Conservation (phyloP, 2,888 invertebrate genomes). For the Petrophora chlorosata region DNA sequence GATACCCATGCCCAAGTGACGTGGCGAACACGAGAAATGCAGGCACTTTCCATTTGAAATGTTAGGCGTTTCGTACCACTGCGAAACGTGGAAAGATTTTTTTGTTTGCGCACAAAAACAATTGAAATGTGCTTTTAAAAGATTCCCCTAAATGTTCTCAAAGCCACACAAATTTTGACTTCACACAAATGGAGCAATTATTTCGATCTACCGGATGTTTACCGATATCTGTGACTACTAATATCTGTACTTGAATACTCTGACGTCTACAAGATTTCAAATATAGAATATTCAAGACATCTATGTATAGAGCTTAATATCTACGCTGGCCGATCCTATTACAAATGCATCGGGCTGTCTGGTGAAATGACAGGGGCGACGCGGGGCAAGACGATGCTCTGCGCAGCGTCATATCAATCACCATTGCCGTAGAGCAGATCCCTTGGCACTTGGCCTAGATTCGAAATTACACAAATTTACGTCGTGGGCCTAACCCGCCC, state of each 20-base stretch:
- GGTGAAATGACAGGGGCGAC: conserved; percentile 53
- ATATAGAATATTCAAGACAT: conserved; percentile 22
- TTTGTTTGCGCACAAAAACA: conserved; percentile 10
- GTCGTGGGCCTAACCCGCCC: conserved; percentile 72
- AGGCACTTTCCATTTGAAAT: conserved; percentile 29
- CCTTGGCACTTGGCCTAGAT: conserved; percentile 83
- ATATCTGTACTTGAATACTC: conserved; percentile 12
- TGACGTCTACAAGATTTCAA: conserved; percentile 24
- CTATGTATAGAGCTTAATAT: conserved; percentile 23
- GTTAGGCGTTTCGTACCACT: conserved; percentile 23
- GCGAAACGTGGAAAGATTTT: conserved; percentile 3
- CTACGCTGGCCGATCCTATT: conserved; percentile 47
- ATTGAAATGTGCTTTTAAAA: no score
- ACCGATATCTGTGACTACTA: conserved; percentile 1
- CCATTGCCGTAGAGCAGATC: conserved; percentile 76
- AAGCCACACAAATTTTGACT: background rate
- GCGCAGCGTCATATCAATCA: conserved; percentile 80
- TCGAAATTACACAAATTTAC: conserved; percentile 83
- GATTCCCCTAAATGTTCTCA: background rate
- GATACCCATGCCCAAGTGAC: conserved; percentile 36
- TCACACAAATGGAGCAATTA: background rate
- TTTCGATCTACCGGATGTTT: background rate
- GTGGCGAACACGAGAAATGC: conserved; percentile 26
- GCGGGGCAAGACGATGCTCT: conserved; percentile 60
- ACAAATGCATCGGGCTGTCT: conserved; percentile 67